Percentiles rank a stretch among this genome's conserved stretches.
phyloP scores from a whole-genome alignment of 2,113 vertebrate species.

The Chunga burmeisteri region DNA sequence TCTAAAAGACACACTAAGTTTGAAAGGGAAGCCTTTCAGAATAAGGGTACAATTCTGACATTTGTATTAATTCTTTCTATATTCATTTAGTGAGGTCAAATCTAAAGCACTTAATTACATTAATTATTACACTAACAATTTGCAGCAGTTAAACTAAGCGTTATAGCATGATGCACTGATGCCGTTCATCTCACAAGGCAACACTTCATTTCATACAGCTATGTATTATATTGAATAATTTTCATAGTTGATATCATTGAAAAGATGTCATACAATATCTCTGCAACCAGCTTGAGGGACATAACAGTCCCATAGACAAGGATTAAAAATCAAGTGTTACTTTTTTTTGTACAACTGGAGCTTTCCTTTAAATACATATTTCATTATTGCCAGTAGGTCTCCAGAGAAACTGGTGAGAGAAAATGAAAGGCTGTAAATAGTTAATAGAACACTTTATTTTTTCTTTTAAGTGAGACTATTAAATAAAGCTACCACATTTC shows the following conservation, averaged over 20 bases:
- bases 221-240: neutral
- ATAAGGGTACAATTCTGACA: neutral
- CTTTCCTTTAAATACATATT: constrained; percentile 25
- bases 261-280: neutral
- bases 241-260: neutral
- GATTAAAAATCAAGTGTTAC: neutral
- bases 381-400: constrained; percentile 48
- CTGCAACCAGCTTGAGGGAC: neutral
- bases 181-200: neutral
- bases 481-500: constrained; percentile 54
- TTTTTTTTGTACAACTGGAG: neutral
- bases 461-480: constrained; percentile 56
- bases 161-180: neutral
- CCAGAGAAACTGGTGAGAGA: neutral
- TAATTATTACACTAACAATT: neutral
- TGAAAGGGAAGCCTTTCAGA: neutral
- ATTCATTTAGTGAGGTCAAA: neutral
- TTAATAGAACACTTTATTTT: constrained; percentile 51
- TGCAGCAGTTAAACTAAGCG: neutral
- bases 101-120: neutral
- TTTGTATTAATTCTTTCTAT: neutral
- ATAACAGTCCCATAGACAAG: neutral
- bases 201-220: neutral
- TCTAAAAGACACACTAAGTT: neutral
- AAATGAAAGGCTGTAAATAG: constrained; percentile 58